Evolutionary conservation across 92 coral and sea anemone species (phyloP).

Genomic region (Actinernus sp.): DNA sequence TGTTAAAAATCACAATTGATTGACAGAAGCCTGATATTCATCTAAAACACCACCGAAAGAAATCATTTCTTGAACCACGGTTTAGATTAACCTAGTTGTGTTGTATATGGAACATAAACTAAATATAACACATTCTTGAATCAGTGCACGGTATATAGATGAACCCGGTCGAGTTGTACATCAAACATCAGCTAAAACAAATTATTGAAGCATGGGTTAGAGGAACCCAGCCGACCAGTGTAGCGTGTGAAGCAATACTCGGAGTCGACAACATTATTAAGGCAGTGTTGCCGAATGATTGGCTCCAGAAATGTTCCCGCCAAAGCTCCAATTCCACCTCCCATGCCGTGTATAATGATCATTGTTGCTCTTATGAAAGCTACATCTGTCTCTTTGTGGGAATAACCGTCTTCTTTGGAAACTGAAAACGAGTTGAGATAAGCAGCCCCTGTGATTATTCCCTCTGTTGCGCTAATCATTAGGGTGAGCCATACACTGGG

Average conservation of each 20-base stretch:
- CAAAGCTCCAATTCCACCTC: not conserved
- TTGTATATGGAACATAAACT: no score
- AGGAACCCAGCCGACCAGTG: no score
- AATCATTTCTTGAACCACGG: no score
- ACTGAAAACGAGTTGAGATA: not conserved
- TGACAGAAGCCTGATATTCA: no score
- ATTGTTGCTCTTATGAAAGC: not conserved
- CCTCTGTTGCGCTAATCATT: not conserved
- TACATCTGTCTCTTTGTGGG: not conserved
- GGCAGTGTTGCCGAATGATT: not conserved
- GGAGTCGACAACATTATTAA: not conserved
- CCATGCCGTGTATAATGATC: not conserved
- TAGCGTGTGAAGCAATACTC: not conserved
- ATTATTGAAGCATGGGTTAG: no score
- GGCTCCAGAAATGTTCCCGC: not conserved
- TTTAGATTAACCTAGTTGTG: no score
- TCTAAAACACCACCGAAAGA: no score
- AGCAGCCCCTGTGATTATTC: not conserved
- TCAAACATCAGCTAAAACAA: no score
- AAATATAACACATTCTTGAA: no score
- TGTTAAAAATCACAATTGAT: no score
- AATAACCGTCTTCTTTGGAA: not conserved
- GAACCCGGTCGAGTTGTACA: no score
- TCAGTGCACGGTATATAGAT: no score
- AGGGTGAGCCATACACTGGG: constrained; percentile 1